Base-by-base conservation (phyloP, 2,797 vertebrate species). In the Microctenopoma steveboyesi region DNA sequence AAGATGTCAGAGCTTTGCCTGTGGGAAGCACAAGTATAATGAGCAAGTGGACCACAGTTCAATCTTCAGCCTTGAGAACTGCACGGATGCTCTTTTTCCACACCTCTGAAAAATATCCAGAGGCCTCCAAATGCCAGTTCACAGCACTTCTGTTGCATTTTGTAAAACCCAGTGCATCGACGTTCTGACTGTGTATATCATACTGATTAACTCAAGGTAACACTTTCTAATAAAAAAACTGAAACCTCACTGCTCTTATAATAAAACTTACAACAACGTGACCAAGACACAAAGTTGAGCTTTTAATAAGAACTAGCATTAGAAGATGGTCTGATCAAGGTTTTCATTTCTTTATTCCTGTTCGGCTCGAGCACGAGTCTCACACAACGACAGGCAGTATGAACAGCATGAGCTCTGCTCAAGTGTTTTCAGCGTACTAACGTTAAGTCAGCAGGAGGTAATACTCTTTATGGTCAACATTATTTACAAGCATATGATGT, bases 31-130 rank as follows among this genome's bases (percentile, higher is more conserved):
- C 58, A 42, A 56, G 48, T 57, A 70, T 83, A 74, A 82, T 69
- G 67, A 78, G 60, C 49, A 71, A 7, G 35, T 43, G 0, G 56
- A 74, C 30, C 18, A 53, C 48, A 50, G 58, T 65, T 82, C 58
- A 76, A 58, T 76, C 55, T 45, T 27, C 42, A 56, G 78, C 80
- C 67, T 75, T 78, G 72, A 80, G 45, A 82, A 64, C 53, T 45
- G 50, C 57, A 48, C 54, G 47, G 37, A 69, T 47, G 62, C 59
- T 80, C 55, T 69, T 63, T 60, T 69, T 74, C 70, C 52, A 47
- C 58, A 22, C 45, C 49, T 75, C 18, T 4, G 46, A 39, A 76
- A 82, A 74, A 72, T 51, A 70, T 70, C 76, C 52, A 55, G 27
- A 66, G 63, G 73, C 69, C 58, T 60, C 45, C 45, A 46, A 59